These are phyloP conservation scores for Hirtodrosophila trivittata DNA, from an alignment of 2,888 invertebrate species.

Conservation along the genomic window DNA sequence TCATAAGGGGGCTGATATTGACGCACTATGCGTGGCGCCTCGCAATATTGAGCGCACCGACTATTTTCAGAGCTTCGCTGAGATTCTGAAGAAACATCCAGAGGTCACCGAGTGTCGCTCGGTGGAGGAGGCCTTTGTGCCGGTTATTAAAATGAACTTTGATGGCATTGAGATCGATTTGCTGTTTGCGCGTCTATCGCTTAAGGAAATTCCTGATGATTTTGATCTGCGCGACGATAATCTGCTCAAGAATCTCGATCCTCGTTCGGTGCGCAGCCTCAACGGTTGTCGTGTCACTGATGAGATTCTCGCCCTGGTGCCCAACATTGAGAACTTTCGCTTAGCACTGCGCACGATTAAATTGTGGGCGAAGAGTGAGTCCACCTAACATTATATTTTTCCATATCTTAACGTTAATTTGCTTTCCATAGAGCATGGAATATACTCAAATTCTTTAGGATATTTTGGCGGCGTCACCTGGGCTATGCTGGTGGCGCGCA, in stretches of 20 bases:
- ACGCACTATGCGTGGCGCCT: constrained; percentile 98
- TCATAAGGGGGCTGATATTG: constrained; percentile 99
- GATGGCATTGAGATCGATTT: constrained; percentile 99
- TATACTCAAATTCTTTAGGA: constrained; percentile 99
- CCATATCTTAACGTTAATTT: too few species aligned
- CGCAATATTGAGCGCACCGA: constrained; percentile 96
- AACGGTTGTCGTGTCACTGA: constrained; percentile 99
- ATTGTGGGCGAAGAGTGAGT: constrained; percentile 98
- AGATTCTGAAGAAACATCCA: constrained; percentile 92
- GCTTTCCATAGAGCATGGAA: constrained; percentile 92
- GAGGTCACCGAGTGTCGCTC: constrained; percentile 94
- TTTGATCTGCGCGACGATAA: constrained; percentile 95
- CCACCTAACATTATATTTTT: neutral
- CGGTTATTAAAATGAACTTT: constrained; percentile 99
- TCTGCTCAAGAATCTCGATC: constrained; percentile 96
- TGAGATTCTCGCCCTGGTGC: constrained; percentile 97
- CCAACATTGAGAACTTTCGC: constrained; percentile 96
- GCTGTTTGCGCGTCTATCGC: constrained; percentile 96
- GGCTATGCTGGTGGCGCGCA: constrained; percentile 99
- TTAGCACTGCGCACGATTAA: constrained; percentile 97
- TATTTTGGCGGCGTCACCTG: constrained; percentile 99
- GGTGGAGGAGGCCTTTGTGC: constrained; percentile 99
- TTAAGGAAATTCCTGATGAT: constrained; percentile 97
- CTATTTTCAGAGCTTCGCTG: constrained; percentile 98
- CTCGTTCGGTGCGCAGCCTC: constrained; percentile 97